Conservation (phyloP, 2,113 vertebrate species). For the Monarcha castaneiventris region DNA sequence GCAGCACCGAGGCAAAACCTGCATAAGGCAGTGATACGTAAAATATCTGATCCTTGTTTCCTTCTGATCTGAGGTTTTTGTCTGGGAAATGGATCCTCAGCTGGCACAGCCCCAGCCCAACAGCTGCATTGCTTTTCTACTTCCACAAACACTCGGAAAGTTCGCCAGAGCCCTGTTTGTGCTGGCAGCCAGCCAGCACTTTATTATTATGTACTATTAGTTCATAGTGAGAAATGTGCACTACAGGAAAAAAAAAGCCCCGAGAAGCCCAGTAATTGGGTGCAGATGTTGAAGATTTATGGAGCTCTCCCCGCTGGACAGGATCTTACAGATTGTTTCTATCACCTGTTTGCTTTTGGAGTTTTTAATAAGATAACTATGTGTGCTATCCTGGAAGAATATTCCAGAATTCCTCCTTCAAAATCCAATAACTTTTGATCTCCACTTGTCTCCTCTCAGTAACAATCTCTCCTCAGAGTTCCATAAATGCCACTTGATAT, state of each 20-base stretch:
- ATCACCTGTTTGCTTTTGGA: constrained; percentile 63
- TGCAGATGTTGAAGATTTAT: constrained; percentile 68
- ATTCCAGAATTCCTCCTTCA: constrained; percentile 27
- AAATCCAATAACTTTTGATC: constrained; percentile 19
- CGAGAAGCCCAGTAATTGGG: constrained; percentile 49
- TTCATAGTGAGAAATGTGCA: constrained; percentile 69
- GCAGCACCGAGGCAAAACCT: neutral
- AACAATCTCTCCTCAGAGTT: neutral
- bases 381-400: constrained; percentile 34
- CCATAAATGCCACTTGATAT: neutral
- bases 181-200: constrained; percentile 63
- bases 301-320: constrained; percentile 30
- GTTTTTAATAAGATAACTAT: constrained; percentile 61
- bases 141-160: constrained; percentile 67
- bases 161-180: constrained; percentile 64
- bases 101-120: constrained; percentile 43
- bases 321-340: constrained; percentile 39
- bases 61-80: constrained; percentile 13
- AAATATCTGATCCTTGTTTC: constrained; percentile 37
- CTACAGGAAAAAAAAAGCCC: constrained; percentile 1
- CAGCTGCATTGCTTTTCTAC: constrained; percentile 70
- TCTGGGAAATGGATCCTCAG: constrained; percentile 33
- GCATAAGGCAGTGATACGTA: neutral
- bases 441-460: neutral
- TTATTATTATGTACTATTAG: constrained; percentile 72